phyloP scores from a whole-genome alignment of 2,888 invertebrate species.

The Empis livida region DNA sequence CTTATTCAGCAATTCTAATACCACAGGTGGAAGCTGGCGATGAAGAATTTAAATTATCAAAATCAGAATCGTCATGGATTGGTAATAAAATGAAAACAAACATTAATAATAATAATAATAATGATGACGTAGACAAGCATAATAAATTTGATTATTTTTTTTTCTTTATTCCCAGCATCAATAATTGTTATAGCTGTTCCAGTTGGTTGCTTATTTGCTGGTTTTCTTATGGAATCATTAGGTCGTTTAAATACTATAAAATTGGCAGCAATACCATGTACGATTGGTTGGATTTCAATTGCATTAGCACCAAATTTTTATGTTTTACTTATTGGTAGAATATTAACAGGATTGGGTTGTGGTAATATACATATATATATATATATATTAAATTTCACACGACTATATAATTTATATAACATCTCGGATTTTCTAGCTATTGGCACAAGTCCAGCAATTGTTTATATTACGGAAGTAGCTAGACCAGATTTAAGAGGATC shows the following conservation, averaged over 20 bases:
- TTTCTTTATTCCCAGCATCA: conserved; percentile 39
- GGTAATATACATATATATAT: conserved; percentile 22
- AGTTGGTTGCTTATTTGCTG: conserved; percentile 40
- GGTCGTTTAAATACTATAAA: conserved; percentile 44
- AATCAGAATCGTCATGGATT: conserved; percentile 40
- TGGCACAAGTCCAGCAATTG: conserved; percentile 46
- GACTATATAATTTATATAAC: too few species aligned
- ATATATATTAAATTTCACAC: too few species aligned
- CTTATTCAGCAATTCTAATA: conserved; percentile 43
- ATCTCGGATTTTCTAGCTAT: conserved; percentile 36
- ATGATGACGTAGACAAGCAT: neutral
- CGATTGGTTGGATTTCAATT: conserved; percentile 43
- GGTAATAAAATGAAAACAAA: conserved; percentile 22
- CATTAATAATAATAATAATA: neutral
- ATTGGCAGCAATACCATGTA: conserved; percentile 41
- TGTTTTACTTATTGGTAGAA: conserved; percentile 39
- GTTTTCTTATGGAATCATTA: conserved; percentile 42
- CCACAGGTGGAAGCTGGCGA: conserved; percentile 29
- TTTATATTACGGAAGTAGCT: conserved; percentile 48
- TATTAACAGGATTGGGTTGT: conserved; percentile 42
- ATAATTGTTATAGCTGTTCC: conserved; percentile 43
- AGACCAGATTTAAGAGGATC: conserved; percentile 46
- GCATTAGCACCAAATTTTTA: conserved; percentile 39
- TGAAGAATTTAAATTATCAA: conserved; percentile 19
- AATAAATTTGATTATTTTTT: conserved; percentile 13